These are phyloP conservation scores for Scrobipalpa atriplicella DNA, from an alignment of 2,888 invertebrate genomes.

Conservation along the genomic window DNA sequence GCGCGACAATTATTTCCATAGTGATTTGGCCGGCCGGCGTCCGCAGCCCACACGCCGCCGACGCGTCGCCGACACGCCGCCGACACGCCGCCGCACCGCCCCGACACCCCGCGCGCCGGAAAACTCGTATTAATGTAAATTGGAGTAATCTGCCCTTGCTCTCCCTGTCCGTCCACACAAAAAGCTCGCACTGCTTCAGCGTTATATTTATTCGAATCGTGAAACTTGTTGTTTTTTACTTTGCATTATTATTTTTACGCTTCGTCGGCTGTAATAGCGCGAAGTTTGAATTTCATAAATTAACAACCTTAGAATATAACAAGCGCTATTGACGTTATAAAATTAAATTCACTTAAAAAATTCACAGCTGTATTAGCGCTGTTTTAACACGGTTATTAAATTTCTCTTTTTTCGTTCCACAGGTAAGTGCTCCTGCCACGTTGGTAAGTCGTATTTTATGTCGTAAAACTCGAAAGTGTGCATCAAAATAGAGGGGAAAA, in stretches of 20 bases:
- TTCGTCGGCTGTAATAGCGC: not conserved
- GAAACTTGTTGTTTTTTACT: slow-evolving; percentile 17
- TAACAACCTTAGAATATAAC: not conserved
- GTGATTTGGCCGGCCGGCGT: slow-evolving; percentile 59
- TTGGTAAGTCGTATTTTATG: slow-evolving; percentile 5
- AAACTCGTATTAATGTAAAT: slow-evolving; percentile 69
- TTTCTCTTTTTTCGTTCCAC: slow-evolving; percentile 37
- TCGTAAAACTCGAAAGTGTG: not conserved
- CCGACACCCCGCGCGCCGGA: slow-evolving; percentile 40
- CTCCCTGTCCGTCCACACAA: slow-evolving; percentile 53
- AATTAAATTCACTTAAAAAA: slow-evolving; percentile 11
- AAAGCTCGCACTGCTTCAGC: slow-evolving; percentile 18
- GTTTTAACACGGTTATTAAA: slow-evolving; percentile 7
- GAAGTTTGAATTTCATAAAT: not conserved
- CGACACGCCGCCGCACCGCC: slow-evolving; percentile 34
- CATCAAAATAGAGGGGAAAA: slow-evolving; percentile 5
- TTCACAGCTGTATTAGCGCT: slow-evolving; percentile 15
- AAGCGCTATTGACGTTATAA: not conserved
- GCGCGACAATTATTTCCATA: slow-evolving; percentile 75
- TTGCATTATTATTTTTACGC: slow-evolving; percentile 12
- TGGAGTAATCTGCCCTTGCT: slow-evolving; percentile 61
- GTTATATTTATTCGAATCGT: slow-evolving; percentile 23
- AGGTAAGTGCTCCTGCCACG: slow-evolving; percentile 39
- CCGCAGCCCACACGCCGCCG: slow-evolving; percentile 38
- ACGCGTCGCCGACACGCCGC: not conserved